Evolutionary conservation across 2,797 vertebrate genomes (phyloP).

Genomic region (Novumbra hubbsi): DNA sequence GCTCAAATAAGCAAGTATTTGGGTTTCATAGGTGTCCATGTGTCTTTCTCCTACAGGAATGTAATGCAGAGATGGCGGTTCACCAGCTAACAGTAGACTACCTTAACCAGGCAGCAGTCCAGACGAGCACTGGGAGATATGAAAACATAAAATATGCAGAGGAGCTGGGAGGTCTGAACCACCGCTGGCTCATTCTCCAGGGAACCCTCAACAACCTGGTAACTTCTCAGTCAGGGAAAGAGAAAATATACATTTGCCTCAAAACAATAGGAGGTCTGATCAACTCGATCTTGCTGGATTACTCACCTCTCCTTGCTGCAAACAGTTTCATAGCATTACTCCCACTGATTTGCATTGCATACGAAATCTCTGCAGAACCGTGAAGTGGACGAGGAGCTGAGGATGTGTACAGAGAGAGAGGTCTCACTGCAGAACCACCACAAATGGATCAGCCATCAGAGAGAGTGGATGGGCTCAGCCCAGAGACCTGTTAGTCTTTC

Average conservation of each 20-base stretch:
- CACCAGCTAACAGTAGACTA: constrained; percentile 82
- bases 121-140: constrained; percentile 73
- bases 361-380: constrained; percentile 66
- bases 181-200: constrained; percentile 77
- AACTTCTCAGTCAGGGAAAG: constrained; percentile 7
- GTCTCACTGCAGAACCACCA: constrained; percentile 69
- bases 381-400: constrained; percentile 73
- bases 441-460: constrained; percentile 79
- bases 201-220: constrained; percentile 78
- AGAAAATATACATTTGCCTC: background rate
- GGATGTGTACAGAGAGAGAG: constrained; percentile 71
- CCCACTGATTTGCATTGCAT: background rate
- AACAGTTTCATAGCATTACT: background rate
- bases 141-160: constrained; percentile 82
- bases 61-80: constrained; percentile 74
- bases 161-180: constrained; percentile 77
- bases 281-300: background rate
- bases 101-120: constrained; percentile 78
- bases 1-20: background rate
- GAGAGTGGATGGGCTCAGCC: constrained; percentile 67
- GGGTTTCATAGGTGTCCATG: background rate
- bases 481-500: constrained; percentile 69
- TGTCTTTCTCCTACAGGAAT: constrained; percentile 65
- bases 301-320: background rate
- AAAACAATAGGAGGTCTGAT: background rate